These are phyloP conservation scores for Bombus huntii DNA, from an alignment of 1,140 invertebrate genomes.

Conservation along the genomic window DNA sequence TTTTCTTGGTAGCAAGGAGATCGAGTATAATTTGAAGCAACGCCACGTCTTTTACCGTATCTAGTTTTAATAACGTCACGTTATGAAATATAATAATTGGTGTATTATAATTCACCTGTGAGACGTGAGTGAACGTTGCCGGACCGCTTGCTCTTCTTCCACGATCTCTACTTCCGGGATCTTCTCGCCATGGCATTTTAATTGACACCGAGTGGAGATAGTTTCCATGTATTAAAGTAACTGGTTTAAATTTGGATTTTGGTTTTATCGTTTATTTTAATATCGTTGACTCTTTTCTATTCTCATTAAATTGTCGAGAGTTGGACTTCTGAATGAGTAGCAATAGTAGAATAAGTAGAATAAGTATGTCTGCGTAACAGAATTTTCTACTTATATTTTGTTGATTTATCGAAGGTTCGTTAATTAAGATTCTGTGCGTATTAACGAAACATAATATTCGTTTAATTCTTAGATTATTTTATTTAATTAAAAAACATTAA, in stretches of 20 bases:
- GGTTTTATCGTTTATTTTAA: not conserved
- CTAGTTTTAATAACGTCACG: slow-evolving; percentile 66
- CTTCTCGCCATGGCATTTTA: not conserved
- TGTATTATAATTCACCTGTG: slow-evolving; percentile 63
- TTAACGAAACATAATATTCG: too few species aligned
- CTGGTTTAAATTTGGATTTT: not conserved
- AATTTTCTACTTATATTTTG: not conserved
- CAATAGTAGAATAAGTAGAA: not conserved
- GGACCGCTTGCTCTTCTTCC: not conserved
- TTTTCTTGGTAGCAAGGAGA: slow-evolving; percentile 55
- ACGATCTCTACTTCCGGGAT: not conserved
- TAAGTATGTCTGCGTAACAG: too few species aligned
- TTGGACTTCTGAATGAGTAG: not conserved
- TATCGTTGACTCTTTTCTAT: too few species aligned
- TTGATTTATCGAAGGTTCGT: not conserved
- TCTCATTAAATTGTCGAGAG: not conserved
- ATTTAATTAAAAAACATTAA: not conserved
- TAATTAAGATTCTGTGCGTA: not conserved
- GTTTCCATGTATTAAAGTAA: not conserved
- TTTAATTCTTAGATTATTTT: not conserved
- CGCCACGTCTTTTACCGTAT: slow-evolving; percentile 61
- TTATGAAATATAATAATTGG: slow-evolving; percentile 64
- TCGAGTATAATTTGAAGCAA: slow-evolving; percentile 70
- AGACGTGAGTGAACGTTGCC: slow-evolving; percentile 5
- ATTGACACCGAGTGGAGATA: not conserved